Evolutionary conservation across 2,113 vertebrate genomes (phyloP), one percentile per base, ranked within the genome.

Genomic region (Gulo gulo): DNA sequence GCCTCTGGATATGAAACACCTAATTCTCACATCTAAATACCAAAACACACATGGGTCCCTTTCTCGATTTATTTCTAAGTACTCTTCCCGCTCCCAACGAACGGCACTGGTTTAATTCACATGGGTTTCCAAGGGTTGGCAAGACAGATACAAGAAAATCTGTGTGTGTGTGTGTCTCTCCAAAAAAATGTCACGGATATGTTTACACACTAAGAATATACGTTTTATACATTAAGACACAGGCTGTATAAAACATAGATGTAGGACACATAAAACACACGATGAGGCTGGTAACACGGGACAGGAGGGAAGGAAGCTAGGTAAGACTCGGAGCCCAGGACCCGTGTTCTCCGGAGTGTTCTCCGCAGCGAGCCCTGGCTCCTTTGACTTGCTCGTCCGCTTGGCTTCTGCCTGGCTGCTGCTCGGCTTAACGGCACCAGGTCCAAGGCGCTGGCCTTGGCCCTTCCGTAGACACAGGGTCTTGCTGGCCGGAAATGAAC

Each of bases 281-380:
- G 10, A 34, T 2, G 50, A 23, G 18, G 65, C 16, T 61, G 76
- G 50, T 88, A n/a, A 23, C 6, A n/a, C 5, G 5, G 23, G 65
- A 50, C 31, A 7, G n/a, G 39, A 90, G 36, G 59, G 52, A 91
- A 31, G 24, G 4, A 81, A 52, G 47, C 13, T 15, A 36, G 55
- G 45, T 7, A 91, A 91, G 73, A 78, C 4, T 21, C 57, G 65
- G 69, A 67, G 9, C 9, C 29, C 34, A 9, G 34, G 34, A 69
- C 34, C 18, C 0, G 1, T 1, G 36, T 23, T 31, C 14, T 91
- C 36, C 5, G 11, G 24, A 9, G 45, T 15, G 4, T 8, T n/a
- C 36, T 4, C 15, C 31, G 34, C 1, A 4, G 47, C 26, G 31
- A 23, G 29, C 39, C 39, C 1, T 15, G 63, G 45, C 15, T 88